Evolutionary conservation across 2,888 invertebrate genomes (phyloP).

Genomic region (Caenorhabditis afra): DNA sequence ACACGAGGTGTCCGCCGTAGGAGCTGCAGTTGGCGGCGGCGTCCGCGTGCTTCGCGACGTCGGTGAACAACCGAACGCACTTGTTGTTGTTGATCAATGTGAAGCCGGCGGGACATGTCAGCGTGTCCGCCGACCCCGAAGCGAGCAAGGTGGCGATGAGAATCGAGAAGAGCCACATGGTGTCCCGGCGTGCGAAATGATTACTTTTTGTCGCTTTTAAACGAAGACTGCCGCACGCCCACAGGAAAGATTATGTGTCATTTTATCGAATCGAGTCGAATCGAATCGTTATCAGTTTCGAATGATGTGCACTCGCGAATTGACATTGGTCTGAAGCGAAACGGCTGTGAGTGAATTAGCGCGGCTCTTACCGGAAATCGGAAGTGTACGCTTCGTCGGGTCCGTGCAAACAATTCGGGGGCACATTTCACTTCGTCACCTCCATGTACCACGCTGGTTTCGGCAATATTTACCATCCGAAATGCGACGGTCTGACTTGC

Average conservation of each 20-base stretch:
- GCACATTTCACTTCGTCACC: constrained; percentile 20
- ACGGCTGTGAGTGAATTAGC: no score
- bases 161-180: constrained; percentile 30
- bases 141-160: constrained; percentile 16
- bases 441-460: constrained; percentile 61
- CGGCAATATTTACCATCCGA: constrained; percentile 55
- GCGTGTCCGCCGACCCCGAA: constrained; percentile 19
- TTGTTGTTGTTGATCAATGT: constrained; percentile 26
- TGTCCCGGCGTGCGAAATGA: constrained; percentile 34
- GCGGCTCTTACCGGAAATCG: no score
- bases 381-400: no score
- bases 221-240: constrained; percentile 29
- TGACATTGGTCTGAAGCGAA: constrained; percentile 10
- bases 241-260: constrained; percentile 52
- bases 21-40: constrained; percentile 40
- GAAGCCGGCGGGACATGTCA: constrained; percentile 44
- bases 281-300: constrained; percentile 15
- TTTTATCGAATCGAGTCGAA: constrained; percentile 37
- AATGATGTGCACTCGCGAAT: constrained; percentile 38
- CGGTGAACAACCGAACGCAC: constrained; percentile 42
- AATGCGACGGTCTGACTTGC: constrained; percentile 44
- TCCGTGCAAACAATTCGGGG: no score
- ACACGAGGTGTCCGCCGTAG: constrained; percentile 42
- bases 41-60: constrained; percentile 35
- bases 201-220: constrained; percentile 43